These are phyloP conservation scores for Acanthosepion pharaonis DNA, from an alignment of 2,888 invertebrate species.

Conservation along the genomic window DNA sequence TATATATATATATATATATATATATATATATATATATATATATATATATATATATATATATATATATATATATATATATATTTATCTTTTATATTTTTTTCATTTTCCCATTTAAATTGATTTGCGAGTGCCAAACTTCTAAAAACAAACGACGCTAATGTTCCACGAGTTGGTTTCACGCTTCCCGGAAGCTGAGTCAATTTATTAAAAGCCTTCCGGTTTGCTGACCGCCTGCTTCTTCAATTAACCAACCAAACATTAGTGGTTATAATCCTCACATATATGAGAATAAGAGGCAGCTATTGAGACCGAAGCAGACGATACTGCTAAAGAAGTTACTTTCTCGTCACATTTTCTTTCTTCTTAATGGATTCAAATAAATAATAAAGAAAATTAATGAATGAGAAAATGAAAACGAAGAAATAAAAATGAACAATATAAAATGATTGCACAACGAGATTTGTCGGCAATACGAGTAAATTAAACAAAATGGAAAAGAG, in stretches of 20 bases:
- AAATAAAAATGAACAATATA: not conserved
- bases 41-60: no score
- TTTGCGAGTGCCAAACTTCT: not conserved
- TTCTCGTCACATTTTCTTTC: not conserved
- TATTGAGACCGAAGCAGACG: not conserved
- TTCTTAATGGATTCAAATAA: not conserved
- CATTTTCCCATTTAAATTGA: not conserved
- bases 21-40: no score
- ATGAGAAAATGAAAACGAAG: not conserved
- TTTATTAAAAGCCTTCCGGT: conserved; percentile 33
- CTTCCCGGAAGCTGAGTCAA: not conserved
- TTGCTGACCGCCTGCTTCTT: not conserved
- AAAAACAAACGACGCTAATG: conserved; percentile 2
- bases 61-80: not conserved
- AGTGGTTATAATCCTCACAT: not conserved
- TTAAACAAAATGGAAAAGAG: not conserved
- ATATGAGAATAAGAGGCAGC: not conserved
- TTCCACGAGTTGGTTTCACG: not conserved
- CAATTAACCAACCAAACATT: not conserved
- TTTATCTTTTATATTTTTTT: not conserved
- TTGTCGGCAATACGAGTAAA: not conserved
- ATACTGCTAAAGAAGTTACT: not conserved
- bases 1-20: not conserved
- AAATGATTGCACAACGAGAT: not conserved
- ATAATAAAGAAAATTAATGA: not conserved